A percentile compares a stretch with the other conserved stretches of the same genome.
These are phyloP conservation scores for Numenius arquata DNA, from an alignment of 2,113 vertebrate species.

Conservation along the genomic window DNA sequence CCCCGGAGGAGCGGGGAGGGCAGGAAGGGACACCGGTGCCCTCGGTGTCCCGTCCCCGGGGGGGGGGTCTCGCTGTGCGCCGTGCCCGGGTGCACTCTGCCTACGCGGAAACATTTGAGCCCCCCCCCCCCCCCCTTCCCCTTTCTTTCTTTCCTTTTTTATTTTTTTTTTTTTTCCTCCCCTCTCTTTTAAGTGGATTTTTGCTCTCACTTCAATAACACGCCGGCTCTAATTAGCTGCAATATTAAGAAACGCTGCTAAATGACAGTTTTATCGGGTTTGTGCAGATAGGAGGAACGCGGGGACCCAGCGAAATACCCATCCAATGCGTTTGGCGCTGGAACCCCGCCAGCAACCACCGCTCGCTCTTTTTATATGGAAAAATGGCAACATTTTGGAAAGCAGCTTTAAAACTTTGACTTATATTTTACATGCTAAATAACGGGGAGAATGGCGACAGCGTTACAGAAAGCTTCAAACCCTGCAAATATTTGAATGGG, in stretches of 20 bases:
- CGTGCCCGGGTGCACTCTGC: neutral
- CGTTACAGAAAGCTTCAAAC: constrained; percentile 71
- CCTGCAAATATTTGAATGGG: constrained; percentile 79
- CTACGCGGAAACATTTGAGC: too few relatives aligned
- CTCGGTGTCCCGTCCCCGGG: neutral
- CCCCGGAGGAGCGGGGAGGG: neutral
- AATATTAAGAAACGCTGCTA: constrained; percentile 52
- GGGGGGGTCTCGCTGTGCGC: neutral
- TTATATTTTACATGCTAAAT: constrained; percentile 76
- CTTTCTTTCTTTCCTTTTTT: too few relatives aligned
- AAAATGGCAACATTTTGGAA: constrained; percentile 73
- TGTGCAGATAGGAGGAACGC: constrained; percentile 54
- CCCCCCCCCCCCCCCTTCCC: neutral
- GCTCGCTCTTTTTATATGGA: constrained; percentile 66
- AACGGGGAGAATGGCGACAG: constrained; percentile 71
- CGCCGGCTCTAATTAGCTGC: constrained; percentile 17
- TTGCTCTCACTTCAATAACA: constrained; percentile 57
- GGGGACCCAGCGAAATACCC: constrained; percentile 30
- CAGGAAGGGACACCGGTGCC: neutral
- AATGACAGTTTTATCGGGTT: constrained; percentile 51
- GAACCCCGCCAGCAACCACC: constrained; percentile 54
- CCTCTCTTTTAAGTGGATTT: constrained; percentile 52
- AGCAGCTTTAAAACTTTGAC: constrained; percentile 74
- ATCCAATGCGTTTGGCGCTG: neutral
- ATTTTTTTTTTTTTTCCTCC: neutral